Evolutionary conservation across 2,797 vertebrate genomes (phyloP).

Genomic region (Poeciliopsis gracilis): DNA sequence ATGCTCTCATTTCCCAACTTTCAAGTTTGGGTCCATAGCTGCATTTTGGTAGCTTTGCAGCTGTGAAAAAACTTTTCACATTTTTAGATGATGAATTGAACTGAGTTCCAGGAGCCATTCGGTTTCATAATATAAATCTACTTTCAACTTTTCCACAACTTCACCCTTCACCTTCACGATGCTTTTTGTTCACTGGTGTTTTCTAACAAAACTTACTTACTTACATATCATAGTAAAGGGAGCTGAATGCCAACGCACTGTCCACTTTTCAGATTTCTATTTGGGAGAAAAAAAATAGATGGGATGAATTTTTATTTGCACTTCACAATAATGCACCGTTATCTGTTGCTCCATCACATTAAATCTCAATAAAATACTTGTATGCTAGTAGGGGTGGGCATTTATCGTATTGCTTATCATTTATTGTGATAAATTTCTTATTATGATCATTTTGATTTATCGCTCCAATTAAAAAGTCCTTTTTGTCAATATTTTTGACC

Average conservation of each 20-base stretch:
- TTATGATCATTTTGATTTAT: too few species aligned
- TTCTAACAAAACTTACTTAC: background rate
- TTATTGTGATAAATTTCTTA: too few species aligned
- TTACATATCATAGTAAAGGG: background rate
- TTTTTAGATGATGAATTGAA: background rate
- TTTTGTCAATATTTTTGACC: too few species aligned
- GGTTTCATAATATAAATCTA: background rate
- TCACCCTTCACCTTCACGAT: background rate
- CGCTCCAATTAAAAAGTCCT: too few species aligned
- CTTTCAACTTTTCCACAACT: background rate
- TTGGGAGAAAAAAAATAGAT: background rate
- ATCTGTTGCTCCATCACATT: background rate
- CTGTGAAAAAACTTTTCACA: background rate
- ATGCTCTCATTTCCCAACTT: background rate
- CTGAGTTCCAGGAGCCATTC: background rate
- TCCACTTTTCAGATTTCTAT: background rate
- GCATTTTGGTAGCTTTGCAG: background rate
- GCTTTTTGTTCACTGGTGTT: background rate
- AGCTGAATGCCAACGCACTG: background rate
- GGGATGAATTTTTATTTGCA: background rate
- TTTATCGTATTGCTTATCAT: too few species aligned
- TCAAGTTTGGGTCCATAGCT: background rate
- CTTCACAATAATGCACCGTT: background rate
- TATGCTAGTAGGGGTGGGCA: too few species aligned
- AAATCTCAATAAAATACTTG: background rate